Evolutionary conservation across 1,140 invertebrate genomes (phyloP), one percentile per base, ranked within the genome.

Genomic region (Neoseiulus cucumeris): DNA sequence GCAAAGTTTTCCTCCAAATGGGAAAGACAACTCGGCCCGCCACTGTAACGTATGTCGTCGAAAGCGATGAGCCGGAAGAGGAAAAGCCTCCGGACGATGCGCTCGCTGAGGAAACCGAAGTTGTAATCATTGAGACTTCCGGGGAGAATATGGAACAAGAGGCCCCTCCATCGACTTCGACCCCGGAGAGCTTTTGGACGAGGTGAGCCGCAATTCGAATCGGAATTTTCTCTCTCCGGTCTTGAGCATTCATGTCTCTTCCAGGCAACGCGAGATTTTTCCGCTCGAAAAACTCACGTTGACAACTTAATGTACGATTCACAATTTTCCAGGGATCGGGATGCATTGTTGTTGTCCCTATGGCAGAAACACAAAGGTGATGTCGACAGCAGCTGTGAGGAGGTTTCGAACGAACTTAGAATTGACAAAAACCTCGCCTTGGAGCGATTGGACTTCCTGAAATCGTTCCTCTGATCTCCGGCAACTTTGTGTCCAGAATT

Each of bases 1-100:
- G 85, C 6, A 79, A 81, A 69, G 80, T 86, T 20, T 86, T 83
- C 72, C 76, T 86, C 12, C 84, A 85, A 76, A 83, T 83, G 41
- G 82, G 82, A 0, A 81, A 82, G 71, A 80, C 81, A 29, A 73
- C 86, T 64, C 79, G 82, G 44, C 80, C 82, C 7, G 84, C 83
- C 1, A 81, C 81, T 70, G 81, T 87, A 80, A 82, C 79, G 69
- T 73, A 68, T 70, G 59, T 65, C 45, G 44, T 47, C 9, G 17
- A 51, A 12, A 28, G 39, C 14, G n/a, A 41, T 41, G 64, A 65
- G 33, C 12, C 25, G 17, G 51, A 59, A 20, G 51, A 20, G 9
- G 14, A 25, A 25, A 25, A 25, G 6, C 51, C 22, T 6, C 33
- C 9, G 33, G 51, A 4, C 1, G 22, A 25, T 20, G 25, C 51